Base-by-base conservation (phyloP, 2,113 vertebrate species). In the Megaleporinus macrocephalus region DNA sequence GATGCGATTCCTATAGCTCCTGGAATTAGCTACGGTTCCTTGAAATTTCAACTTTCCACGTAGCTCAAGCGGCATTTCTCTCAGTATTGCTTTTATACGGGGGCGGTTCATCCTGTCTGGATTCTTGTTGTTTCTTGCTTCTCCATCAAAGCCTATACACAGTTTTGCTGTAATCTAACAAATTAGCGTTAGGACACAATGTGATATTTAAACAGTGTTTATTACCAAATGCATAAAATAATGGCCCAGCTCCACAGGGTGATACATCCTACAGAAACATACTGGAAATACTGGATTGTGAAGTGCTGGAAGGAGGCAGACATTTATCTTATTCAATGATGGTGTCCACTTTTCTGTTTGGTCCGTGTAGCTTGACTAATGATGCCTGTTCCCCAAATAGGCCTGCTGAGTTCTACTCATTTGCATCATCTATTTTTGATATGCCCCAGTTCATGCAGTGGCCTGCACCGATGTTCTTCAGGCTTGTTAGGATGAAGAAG, bases 401-500 rank as follows among this genome's bases (percentile, higher is more conserved):
- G 20, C 63, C 71, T 83, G 70, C 59, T 57, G 59, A 79, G 71
- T 59, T 47, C 33, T 26, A 10, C n/a, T 71, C 9, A n/a, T 76
- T 61, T 20, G 51, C 44, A 61, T 47, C 27, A 63, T 74, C 26
- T 22, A 59, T 66, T 57, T 72, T 51, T 76, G 63, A 75, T 85
- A 57, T 51, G 4, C 47, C 22, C 62, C 75, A 72, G 20, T 62
- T 47, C 53, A 55, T 75, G 59, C 76, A 76, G 12, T 27, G 59
- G 47, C 33, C 22, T 18, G 22, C 30, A 26, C 49, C 36, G 5
- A 29, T 61, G 22, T 83, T 80, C 53, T 30, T 36, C 63, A 1
- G 4, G 22, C 62, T 53, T 30, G 76, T 51, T 66, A 51, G 41
- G 20, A 30, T 30, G 12, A 51, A 22, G n/a, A 20, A 69, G n/a